A percentile compares a stretch with the other conserved stretches of the same genome.
These are phyloP conservation scores for Eurytoma californica DNA, from an alignment of 2,888 invertebrate species.

Conservation along the genomic window DNA sequence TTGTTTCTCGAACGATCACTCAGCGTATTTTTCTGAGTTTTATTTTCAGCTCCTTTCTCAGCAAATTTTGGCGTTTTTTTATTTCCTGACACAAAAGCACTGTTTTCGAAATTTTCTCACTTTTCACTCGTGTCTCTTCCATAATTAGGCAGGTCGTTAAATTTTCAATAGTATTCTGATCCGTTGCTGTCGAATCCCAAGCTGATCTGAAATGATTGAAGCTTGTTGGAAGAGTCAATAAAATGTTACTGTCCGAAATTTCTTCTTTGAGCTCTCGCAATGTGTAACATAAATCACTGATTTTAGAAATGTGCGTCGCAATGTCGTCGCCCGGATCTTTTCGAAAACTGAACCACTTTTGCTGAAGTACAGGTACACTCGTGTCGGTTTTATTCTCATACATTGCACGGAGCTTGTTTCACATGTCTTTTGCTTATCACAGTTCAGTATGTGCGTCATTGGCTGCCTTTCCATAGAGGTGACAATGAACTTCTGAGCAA, in stretches of 20 bases:
- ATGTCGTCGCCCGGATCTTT: conserved; percentile 57
- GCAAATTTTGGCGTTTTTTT: too few relatives aligned
- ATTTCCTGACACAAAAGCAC: not conserved
- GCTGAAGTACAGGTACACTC: not conserved
- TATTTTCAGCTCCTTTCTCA: not conserved
- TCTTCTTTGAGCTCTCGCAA: conserved; percentile 26
- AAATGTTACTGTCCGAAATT: conserved; percentile 56
- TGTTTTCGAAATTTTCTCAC: conserved; percentile 19
- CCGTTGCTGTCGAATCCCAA: conserved; percentile 49
- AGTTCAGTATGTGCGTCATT: conserved; percentile 62
- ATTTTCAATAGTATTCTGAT: conserved; percentile 26
- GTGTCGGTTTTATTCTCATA: not conserved
- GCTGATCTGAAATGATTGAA: conserved; percentile 60
- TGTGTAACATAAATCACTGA: conserved; percentile 51
- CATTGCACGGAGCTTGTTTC: conserved; percentile 58
- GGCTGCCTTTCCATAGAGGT: conserved; percentile 58
- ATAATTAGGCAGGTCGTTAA: conserved; percentile 36
- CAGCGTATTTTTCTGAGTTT: not conserved
- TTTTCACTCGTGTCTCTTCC: conserved; percentile 30
- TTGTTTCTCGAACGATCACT: not conserved
- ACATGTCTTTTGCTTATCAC: conserved; percentile 63
- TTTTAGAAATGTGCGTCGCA: conserved; percentile 58
- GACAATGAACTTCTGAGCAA: conserved; percentile 61
- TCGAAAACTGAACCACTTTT: conserved; percentile 42
- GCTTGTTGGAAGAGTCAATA: conserved; percentile 56